Conservation (phyloP, 2,113 vertebrate species). For the Pachyramphus minor region DNA sequence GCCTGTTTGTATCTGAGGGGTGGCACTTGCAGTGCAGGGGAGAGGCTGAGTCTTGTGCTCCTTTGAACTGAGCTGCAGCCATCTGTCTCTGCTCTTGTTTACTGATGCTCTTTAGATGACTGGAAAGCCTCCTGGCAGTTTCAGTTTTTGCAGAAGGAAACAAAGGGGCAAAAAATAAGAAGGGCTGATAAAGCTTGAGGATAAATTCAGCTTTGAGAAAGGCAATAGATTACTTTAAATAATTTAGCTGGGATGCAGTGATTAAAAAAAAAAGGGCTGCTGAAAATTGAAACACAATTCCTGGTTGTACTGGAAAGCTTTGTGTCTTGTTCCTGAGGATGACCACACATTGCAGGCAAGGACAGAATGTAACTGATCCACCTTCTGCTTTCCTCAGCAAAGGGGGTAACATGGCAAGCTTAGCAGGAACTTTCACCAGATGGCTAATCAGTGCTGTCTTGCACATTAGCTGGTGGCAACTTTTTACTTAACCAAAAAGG, state of each 20-base stretch:
- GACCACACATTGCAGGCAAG: slow-evolving; percentile 9
- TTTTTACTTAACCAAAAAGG: neutral
- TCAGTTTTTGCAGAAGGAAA: slow-evolving; percentile 22
- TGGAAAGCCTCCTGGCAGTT: slow-evolving; percentile 38
- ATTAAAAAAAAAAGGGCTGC: neutral
- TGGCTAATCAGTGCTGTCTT: slow-evolving; percentile 49
- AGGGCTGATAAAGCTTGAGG: neutral
- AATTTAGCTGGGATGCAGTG: neutral
- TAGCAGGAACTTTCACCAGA: slow-evolving; percentile 51
- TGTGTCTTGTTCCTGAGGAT: neutral
- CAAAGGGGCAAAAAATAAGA: slow-evolving; percentile 14
- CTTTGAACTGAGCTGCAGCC: slow-evolving; percentile 43
- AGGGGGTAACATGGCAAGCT: slow-evolving; percentile 18
- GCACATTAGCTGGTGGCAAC: slow-evolving; percentile 37
- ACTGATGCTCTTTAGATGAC: slow-evolving; percentile 60
- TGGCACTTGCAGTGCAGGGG: neutral
- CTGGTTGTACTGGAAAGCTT: neutral
- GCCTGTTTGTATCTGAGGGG: neutral
- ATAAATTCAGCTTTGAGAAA: neutral
- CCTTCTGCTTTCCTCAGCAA: slow-evolving; percentile 43
- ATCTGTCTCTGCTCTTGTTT: slow-evolving; percentile 65
- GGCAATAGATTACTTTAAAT: neutral
- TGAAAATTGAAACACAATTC: neutral
- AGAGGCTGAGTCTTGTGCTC: neutral
- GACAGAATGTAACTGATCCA: slow-evolving; percentile 33